Evolutionary conservation across 2,888 invertebrate genomes (phyloP), one percentile per base, ranked within the genome.

Genomic region (Oxyteleia sp.): DNA sequence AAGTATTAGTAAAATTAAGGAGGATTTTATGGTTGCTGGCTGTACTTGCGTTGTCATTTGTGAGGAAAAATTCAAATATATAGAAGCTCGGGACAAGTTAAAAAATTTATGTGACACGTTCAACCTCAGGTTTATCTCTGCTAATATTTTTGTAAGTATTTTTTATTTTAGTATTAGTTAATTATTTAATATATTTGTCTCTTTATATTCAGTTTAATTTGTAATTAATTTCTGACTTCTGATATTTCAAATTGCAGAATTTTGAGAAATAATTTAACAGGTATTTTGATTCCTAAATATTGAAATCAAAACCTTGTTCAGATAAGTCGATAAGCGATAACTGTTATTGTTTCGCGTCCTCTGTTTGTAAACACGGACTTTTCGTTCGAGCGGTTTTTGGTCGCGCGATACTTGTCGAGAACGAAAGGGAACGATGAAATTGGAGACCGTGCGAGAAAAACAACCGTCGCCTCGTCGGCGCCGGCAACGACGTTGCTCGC

Each of bases 401-500:
- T 61, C n/a, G 26, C n/a, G n/a, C n/a, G n/a, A n/a, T n/a, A n/a
- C n/a, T n/a, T n/a, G n/a, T n/a, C n/a, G n/a, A n/a, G n/a, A n/a
- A n/a, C 0, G 16, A 38, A n/a, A 51, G 41, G n/a, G 13, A 5
- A 45, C 35, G 0, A 80, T 80, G 80, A 80, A 80, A 26, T 57
- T 80, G 59, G 66, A 72, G 61, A 66, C 18, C 4, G 43, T 23
- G 18, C 26, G 23, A 13, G 38, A 45, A 35, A 68, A 86, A 29
- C 35, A 71, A 16, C 85, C 85, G 55, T 87, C 89, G 53, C 88
- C 88, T 85, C 91, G 90, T 83, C 89, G 90, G 72, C 90, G 91
- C 16, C 88, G 91, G 66, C 87, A 89, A 13, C 86, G 90, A 15
- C 89, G 88, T 78, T 91, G 90, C 88, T 90, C 92, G 49, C 87